Conservation (phyloP, 2,113 vertebrate species). For the Seriola rivoliana region DNA sequence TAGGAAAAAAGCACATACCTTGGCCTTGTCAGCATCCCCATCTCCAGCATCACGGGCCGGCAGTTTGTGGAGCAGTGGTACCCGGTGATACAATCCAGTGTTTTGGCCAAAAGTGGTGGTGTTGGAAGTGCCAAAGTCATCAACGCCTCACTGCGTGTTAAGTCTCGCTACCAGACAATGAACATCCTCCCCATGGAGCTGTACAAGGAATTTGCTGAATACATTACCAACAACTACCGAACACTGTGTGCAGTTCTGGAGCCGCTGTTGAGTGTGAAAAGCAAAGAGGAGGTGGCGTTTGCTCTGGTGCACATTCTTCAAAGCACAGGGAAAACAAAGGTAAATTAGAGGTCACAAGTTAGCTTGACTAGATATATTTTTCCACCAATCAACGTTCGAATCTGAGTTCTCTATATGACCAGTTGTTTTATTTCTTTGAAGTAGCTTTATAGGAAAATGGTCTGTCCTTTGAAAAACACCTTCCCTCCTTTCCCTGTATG, state of each 20-base stretch:
- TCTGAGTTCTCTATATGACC: neutral
- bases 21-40: slow-evolving; percentile 96
- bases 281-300: slow-evolving; percentile 98
- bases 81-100: slow-evolving; percentile 92
- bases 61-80: slow-evolving; percentile 99
- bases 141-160: slow-evolving; percentile 93
- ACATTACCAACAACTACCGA: slow-evolving; percentile 96
- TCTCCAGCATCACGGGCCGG: slow-evolving; percentile 93
- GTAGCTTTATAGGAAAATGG: neutral
- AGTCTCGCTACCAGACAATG: slow-evolving; percentile 97
- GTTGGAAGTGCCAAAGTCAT: slow-evolving; percentile 91
- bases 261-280: slow-evolving; percentile 95
- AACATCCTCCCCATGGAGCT: slow-evolving; percentile 99
- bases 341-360: slow-evolving; percentile 52
- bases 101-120: slow-evolving; percentile 86
- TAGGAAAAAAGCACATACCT: slow-evolving; percentile 96
- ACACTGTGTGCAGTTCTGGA: slow-evolving; percentile 95
- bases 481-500: too few species aligned
- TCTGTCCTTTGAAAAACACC: neutral
- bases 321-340: slow-evolving; percentile 97
- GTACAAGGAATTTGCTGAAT: slow-evolving; percentile 98
- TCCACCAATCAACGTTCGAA: neutral
- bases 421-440: neutral
- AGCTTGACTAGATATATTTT: neutral
- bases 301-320: slow-evolving; percentile 96